Evolutionary conservation across 1,140 invertebrate genomes (phyloP), one percentile per base, ranked within the genome.

Genomic region (Chymomyza costata): DNA sequence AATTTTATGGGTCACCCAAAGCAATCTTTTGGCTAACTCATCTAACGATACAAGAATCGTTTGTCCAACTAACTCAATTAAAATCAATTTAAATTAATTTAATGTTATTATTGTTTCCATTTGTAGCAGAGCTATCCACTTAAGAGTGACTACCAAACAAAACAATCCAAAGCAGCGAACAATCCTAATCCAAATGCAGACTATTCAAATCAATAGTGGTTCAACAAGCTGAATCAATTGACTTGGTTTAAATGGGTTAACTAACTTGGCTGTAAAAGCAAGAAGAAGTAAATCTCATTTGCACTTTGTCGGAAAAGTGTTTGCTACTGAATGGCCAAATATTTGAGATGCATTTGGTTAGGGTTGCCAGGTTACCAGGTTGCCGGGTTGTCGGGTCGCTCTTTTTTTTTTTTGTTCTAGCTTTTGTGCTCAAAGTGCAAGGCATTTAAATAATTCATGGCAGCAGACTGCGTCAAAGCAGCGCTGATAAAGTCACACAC

Each of bases 301-400:
- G 60, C 65, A 76, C 69, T 69, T 60, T 74, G 21, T 25, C 8
- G 21, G 21, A 25, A 3, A 8, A 25, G n/a, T n/a, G n/a, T n/a
- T n/a, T n/a, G n/a, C n/a, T n/a, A n/a, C n/a, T n/a, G n/a, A n/a
- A n/a, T n/a, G 13, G 41, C 21, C 11, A 35, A 39, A 69, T 54
- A 78, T 78, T 78, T 59, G 51, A 63, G 78, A 76, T 76, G 66
- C 71, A 76, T 76, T 76, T 76, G 53, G 71, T 61, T 56, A 52
- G 43, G 11, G 19, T n/a, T n/a, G n/a, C n/a, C n/a, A n/a, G n/a
- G n/a, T n/a, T n/a, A n/a, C n/a, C n/a, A n/a, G n/a, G n/a, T n/a
- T n/a, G n/a, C n/a, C n/a, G n/a, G n/a, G n/a, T n/a, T n/a, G n/a
- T 44, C 8, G 21, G 21, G 37, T 51, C 30, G 65, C 53, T 51